phyloP scores from a whole-genome alignment of 2,113 vertebrate genomes.

The Microtus montanus region DNA sequence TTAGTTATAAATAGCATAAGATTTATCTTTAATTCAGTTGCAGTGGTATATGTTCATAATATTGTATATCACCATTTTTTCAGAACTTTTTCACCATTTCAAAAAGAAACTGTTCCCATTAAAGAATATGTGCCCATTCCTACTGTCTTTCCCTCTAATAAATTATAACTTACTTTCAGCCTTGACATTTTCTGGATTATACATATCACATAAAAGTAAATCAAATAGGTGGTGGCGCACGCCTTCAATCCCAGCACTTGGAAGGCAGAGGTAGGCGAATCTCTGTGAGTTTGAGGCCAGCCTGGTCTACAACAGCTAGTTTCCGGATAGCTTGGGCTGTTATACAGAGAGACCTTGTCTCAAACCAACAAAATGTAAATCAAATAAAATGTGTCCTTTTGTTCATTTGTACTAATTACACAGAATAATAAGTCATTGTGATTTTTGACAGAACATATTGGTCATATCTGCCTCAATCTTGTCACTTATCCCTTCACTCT shows the following conservation, averaged over 20 bases:
- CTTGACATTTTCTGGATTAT: background rate
- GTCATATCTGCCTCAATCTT: too few relatives aligned
- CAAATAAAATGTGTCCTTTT: background rate
- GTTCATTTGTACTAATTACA: background rate
- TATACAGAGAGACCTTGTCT: too few relatives aligned
- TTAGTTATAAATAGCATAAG: background rate
- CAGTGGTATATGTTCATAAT: background rate
- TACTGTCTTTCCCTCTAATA: background rate
- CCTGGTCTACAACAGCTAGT: too few relatives aligned
- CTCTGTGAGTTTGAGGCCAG: too few relatives aligned
- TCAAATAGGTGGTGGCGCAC: background rate
- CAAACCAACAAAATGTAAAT: background rate
- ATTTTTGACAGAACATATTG: background rate
- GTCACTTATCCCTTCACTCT: rapidly evolving
- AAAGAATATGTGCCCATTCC: background rate
- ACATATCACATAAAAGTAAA: background rate
- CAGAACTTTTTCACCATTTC: background rate
- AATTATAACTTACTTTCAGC: background rate
- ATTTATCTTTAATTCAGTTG: background rate
- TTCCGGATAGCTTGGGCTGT: too few relatives aligned
- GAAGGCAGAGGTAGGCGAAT: too few relatives aligned
- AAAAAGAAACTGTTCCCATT: background rate
- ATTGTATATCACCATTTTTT: background rate
- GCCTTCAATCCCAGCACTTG: too few relatives aligned
- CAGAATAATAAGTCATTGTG: background rate